These are phyloP conservation scores for Chamaedrilus cognettii DNA, from an alignment of 2,888 invertebrate genomes.

Conservation along the genomic window DNA sequence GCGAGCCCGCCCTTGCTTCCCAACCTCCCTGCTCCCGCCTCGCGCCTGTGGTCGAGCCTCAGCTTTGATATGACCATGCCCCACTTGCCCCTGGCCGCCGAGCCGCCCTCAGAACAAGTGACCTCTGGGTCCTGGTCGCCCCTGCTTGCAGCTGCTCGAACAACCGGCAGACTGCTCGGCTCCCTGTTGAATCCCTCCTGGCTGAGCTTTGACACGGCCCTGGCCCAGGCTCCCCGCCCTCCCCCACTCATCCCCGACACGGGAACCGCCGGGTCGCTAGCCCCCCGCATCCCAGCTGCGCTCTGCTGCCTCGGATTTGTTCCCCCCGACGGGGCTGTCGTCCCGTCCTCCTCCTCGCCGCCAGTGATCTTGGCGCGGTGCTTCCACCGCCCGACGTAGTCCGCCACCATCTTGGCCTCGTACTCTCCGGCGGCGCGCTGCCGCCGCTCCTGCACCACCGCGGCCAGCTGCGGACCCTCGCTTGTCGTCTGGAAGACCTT, in stretches of 20 bases:
- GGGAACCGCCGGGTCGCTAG: too few relatives aligned
- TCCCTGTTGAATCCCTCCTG: background rate
- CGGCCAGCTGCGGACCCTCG: conserved; percentile 38
- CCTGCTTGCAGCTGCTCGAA: too few relatives aligned
- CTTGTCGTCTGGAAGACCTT: conserved; percentile 38
- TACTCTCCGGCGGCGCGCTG: conserved; percentile 34
- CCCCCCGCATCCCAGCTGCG: too few relatives aligned
- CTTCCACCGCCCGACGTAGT: background rate
- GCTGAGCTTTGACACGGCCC: conserved; percentile 8
- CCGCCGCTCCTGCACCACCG: conserved; percentile 36
- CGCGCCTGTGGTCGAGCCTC: background rate
- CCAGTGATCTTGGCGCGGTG: too few relatives aligned
- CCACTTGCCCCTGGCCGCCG: background rate
- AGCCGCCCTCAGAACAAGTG: background rate
- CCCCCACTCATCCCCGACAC: background rate
- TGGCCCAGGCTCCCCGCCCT: conserved; percentile 12
- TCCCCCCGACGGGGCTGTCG: too few relatives aligned
- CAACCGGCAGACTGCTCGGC: too few relatives aligned
- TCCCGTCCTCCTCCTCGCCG: too few relatives aligned
- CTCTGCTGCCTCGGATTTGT: too few relatives aligned
- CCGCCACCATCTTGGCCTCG: conserved; percentile 19
- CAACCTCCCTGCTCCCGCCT: background rate
- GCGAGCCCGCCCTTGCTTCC: too few relatives aligned
- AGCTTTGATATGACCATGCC: conserved; percentile 1
- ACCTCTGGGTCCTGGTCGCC: too few relatives aligned